Conservation (phyloP, 2,797 vertebrate species). For the Muscicapa striata region DNA sequence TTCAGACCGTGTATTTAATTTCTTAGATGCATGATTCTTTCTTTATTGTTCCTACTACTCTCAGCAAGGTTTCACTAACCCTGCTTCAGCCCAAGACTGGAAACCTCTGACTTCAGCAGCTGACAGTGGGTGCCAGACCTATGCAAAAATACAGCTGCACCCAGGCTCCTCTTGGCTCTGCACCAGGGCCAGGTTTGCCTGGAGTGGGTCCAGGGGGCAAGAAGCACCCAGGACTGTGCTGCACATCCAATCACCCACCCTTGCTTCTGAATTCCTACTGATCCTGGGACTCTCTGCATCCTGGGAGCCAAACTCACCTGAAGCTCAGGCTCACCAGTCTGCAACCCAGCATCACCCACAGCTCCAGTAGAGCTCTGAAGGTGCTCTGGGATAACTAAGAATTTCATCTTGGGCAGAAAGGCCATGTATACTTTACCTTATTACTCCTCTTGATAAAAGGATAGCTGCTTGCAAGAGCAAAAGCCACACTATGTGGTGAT, state of each 20-base stretch:
- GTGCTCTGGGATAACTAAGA: not conserved
- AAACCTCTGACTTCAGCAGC: not conserved
- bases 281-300: not conserved
- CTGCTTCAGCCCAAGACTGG: not conserved
- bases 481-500: not conserved
- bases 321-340: not conserved
- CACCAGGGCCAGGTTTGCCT: not conserved
- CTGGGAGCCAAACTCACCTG: not conserved
- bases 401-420: not conserved
- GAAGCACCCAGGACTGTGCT: not conserved
- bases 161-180: fast-evolving
- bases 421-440: not conserved
- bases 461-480: not conserved
- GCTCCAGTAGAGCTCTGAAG: not conserved
- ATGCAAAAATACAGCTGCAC: fast-evolving
- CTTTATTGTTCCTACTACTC: not conserved
- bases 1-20: not conserved
- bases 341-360: not conserved
- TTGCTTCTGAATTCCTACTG: not conserved
- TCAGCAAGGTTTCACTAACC: not conserved
- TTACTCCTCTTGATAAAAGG: not conserved
- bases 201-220: fast-evolving
- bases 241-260: fast-evolving
- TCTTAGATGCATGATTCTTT: not conserved
- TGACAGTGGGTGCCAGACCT: not conserved